phyloP scores from a whole-genome alignment of 1,140 invertebrate genomes.

The Drosophila subpulchrella region DNA sequence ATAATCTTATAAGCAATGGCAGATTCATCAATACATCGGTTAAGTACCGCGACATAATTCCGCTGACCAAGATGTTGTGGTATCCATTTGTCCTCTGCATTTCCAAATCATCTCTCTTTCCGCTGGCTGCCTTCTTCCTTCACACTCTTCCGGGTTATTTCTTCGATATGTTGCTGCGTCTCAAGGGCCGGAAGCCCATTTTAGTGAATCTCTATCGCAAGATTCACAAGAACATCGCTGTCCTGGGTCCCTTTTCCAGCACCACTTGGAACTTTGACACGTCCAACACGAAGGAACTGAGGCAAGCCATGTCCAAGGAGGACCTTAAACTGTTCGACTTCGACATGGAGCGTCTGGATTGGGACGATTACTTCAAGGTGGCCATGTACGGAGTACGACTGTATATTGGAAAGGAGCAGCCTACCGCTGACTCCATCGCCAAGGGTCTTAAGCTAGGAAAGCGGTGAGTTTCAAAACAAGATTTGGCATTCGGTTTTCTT shows the following conservation, averaged over 20 bases:
- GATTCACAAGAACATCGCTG: conserved; percentile 88
- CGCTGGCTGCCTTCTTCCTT: conserved; percentile 85
- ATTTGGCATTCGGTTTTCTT: neutral
- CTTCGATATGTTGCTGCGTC: conserved; percentile 85
- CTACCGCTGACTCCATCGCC: conserved; percentile 86
- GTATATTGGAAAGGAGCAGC: conserved; percentile 89
- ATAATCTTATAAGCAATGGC: conserved; percentile 87
- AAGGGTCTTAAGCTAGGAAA: neutral
- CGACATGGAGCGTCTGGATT: conserved; percentile 88
- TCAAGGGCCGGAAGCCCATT: conserved; percentile 78
- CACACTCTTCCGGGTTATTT: conserved; percentile 87
- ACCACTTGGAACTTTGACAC: conserved; percentile 89
- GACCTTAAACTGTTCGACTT: conserved; percentile 89
- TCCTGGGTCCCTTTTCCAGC: conserved; percentile 88
- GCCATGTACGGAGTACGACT: conserved; percentile 88
- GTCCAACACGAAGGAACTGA: conserved; percentile 87
- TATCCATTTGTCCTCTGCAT: conserved; percentile 84
- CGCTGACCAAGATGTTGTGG: conserved; percentile 85
- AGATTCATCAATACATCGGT: conserved; percentile 84
- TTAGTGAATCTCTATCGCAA: conserved; percentile 89
- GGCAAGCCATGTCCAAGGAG: conserved; percentile 85
- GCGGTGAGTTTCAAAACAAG: conserved; percentile 5
- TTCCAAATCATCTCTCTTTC: conserved; percentile 75
- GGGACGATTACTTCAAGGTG: conserved; percentile 86
- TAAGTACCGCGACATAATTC: conserved; percentile 57